Base-by-base conservation (phyloP, 2,797 vertebrate species). In the Eulemur albifrons region DNA sequence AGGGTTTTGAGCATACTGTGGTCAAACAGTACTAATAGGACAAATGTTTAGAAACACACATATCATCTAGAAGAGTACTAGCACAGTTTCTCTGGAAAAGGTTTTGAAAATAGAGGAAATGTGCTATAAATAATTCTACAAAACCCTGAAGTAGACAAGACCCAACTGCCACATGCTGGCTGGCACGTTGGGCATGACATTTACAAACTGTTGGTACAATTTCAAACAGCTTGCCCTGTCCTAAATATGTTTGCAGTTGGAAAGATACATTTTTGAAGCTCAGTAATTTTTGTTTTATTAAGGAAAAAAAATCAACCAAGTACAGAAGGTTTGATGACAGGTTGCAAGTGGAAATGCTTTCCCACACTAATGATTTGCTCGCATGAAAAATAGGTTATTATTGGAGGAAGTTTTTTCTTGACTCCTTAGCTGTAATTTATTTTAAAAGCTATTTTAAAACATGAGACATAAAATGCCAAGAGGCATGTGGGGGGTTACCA, bases 171-270 rank as follows among this genome's bases (percentile, higher is more conserved):
- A 82, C 96, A 94, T 90, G 86, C 92, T 76, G 97, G 93, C 96
- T 97, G 94, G 91, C 90, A 83, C 86, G 32, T 50, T 70, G 95
- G 97, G 82, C 95, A 92, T 96, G 96, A 82, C 97, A 95, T 96
- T 95, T 96, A 86, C 96, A 97, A 90, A 96, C 97, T 90, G 94
- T 93, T 96, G 93, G 91, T 94, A 86, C 96, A 82, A 97, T 97
- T 97, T 97, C 95, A 96, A 95, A 94, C 97, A 97, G 96, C 97
- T 96, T 96, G 96, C 94, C 94, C 96, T 93, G 96, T 97, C 96
- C 97, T 96, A 96, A 96, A 97, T 97, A 82, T 97, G 97, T 93
- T 96, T 97, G 95, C 93, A 93, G 59, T 97, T 97, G 96, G 88
- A 97, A 96, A 93, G 96, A 96, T 96, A n/a, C 40, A 76, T 91